Base-by-base conservation (phyloP, 2,888 invertebrate genomes). In the Syrphus vitripennis region DNA sequence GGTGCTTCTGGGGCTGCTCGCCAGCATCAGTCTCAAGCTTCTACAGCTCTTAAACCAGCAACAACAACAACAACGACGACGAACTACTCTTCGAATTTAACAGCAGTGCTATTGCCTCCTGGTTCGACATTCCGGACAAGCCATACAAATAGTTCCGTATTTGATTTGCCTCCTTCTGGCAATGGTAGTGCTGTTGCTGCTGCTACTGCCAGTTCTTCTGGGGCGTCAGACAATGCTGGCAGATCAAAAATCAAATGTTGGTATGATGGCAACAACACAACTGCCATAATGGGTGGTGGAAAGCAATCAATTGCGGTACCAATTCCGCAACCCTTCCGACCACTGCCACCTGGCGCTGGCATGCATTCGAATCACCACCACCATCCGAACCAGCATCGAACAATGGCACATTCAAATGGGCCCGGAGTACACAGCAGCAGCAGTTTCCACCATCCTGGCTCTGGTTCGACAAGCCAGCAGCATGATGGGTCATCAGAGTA, bases 241-340 rank as follows among this genome's bases (percentile, higher is more conserved):
- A 82, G 77, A 78, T 55, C 82, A 34, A 86, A 86, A 86, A 26
- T 63, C n/a, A 69, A 77, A 74, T 82, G 77, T 34, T 70, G 76
- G 77, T 72, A 72, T 59, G 81, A 86, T 63, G 59, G 65, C 72
- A 76, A 65, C 55, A 67, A 65, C 48, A 61, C 70, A 65, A 50
- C 53, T 31, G 67, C 61, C 71, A 72, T 83, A 72, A 80, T 71
- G 72, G 59, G 70, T 57, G 82, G 71, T 75, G 84, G 71, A 74
- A 88, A 88, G 81, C 89, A 89, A 89, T 88, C 90, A 87, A 89
- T 89, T 88, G 88, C 89, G 88, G 88, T 89, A 65, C 79, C 89
- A 26, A 87, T 89, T 79, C 89, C 90, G 70, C 89, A 89, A 63
- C 79, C 87, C 65, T 79, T 76, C 50, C 71, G 78, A 63, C 78